Base-by-base conservation (phyloP, 1,140 invertebrate genomes). In the Drosophila eugracilis region DNA sequence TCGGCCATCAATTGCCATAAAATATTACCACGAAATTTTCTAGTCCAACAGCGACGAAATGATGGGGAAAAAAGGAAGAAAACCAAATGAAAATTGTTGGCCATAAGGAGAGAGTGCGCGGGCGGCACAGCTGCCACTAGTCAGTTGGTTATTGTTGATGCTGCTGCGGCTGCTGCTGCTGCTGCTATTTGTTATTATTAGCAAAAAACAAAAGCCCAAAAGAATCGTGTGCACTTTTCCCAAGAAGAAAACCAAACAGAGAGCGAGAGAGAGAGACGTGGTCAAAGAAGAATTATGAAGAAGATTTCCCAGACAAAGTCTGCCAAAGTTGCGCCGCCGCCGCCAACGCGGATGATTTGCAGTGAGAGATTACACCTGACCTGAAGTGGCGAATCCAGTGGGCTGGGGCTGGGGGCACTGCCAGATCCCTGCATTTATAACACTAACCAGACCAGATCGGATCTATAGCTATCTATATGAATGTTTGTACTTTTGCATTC, bases 161-260 rank as follows among this genome's bases (percentile, higher is more conserved):
- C 37, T 48, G n/a, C n/a, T n/a, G n/a, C n/a, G 24, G 14, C 37
- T 24, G 45, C 34, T 63, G 41, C 30, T 63, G 36, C 39, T 62
- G 17, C 37, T 48, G 30, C 58, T 83, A 78, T 86, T 86, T 86
- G 81, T 86, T 86, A 81, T 86, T 86, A 75, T 86, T 70, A 86
- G 83, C 58, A 52, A 59, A 70, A 83, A 62, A 60, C 67, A 24
- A 39, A 62, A 62, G 50, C 30, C 32, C 42, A 30, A 36, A 36
- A 60, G 73, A 75, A 47, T 78, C 77, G 59, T 77, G 59, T 77
- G 81, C 81, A 78, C 65, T 74, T 86, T 85, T 86, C 73, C 65
- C 59, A 88, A 81, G 81, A 86, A 81, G 81, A 86, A 73, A 67
- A 80, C 67, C 69, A 81, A 81, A 81, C 78, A 85, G n/a, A n/a